phyloP scores from a whole-genome alignment of 2,113 vertebrate genomes.

The Corythaeola cristata region DNA sequence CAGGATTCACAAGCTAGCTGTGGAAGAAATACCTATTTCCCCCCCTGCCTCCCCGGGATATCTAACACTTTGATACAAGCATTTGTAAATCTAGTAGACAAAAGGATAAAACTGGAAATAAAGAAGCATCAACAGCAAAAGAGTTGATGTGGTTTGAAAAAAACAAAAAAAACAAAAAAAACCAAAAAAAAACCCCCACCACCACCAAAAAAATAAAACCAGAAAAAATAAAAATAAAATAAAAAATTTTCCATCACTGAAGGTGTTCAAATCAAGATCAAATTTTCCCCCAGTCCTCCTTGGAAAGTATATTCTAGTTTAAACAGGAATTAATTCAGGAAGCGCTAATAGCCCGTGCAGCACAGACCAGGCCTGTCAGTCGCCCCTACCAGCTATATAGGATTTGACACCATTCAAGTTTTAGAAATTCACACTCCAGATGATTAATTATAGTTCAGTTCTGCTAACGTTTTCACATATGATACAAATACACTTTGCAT shows the following conservation, averaged over 20 bases:
- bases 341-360: rapidly evolving
- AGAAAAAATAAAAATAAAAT: too few species aligned
- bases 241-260: neutral
- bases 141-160: neutral
- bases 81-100: neutral
- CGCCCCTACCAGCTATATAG: neutral
- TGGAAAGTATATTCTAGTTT: neutral
- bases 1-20: neutral
- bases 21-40: neutral
- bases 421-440: neutral
- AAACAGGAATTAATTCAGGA: conserved; percentile 13
- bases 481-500: neutral
- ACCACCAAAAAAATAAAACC: too few species aligned
- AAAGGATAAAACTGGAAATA: neutral
- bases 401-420: neutral
- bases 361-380: neutral
- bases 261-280: neutral
- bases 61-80: neutral
- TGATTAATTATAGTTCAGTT: neutral
- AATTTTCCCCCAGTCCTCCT: neutral
- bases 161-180: too few species aligned
- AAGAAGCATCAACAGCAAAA: neutral
- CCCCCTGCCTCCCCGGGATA: neutral
- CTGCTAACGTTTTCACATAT: neutral
- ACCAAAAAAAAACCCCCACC: too few species aligned